Conservation (phyloP, 1,140 invertebrate species). For the Drosophila watanabei region DNA sequence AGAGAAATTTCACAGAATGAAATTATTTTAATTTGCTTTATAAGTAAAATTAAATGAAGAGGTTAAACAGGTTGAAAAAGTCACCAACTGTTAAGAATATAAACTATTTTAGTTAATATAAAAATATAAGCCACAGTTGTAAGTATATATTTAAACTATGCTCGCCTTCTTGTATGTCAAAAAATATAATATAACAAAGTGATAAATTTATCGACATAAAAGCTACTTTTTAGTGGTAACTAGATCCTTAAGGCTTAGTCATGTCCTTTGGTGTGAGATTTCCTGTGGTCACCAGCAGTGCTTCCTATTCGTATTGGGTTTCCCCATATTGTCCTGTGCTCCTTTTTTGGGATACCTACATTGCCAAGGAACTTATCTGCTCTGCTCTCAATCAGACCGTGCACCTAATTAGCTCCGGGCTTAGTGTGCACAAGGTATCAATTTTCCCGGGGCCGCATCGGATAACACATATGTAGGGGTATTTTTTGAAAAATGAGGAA, state of each 20-base stretch:
- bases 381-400: conserved; percentile 34
- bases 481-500: conserved; percentile 37
- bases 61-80: too few species aligned
- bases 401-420: conserved; percentile 71
- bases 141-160: too few species aligned
- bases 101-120: too few species aligned
- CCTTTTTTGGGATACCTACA: conserved; percentile 20
- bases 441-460: conserved; percentile 71
- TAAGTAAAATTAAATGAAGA: too few species aligned
- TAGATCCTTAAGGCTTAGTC: conserved; percentile 26
- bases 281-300: conserved; percentile 50
- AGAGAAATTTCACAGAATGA: too few species aligned
- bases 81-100: too few species aligned
- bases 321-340: conserved; percentile 25
- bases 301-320: conserved; percentile 60
- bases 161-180: too few species aligned
- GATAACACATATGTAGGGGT: conserved; percentile 59
- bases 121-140: too few species aligned
- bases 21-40: too few species aligned
- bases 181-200: too few species aligned
- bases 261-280: conserved; percentile 62
- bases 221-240: conserved; percentile 14
- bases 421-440: conserved; percentile 71
- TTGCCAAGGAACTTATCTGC: conserved; percentile 5
- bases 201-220: background rate